Base-by-base conservation (phyloP, 2,113 vertebrate genomes). In the Hypomesus transpacificus region DNA sequence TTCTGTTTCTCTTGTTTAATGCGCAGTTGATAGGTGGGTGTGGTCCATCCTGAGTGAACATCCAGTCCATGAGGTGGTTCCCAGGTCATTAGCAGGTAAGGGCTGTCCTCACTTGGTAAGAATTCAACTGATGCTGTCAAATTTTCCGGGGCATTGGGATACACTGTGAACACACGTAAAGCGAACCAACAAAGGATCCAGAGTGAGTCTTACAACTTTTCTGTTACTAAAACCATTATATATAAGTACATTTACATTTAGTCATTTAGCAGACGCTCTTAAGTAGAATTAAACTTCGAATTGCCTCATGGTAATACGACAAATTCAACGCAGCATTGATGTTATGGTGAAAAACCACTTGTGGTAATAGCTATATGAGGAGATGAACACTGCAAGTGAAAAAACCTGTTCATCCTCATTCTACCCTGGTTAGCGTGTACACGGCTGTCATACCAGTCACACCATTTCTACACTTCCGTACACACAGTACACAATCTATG, bases 61-160 rank as follows among this genome's bases (percentile, higher is more conserved):
- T 92, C 91, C 1, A 71, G 78, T 69, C 87, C 75, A 0, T 11
- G 63, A 0, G 95, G 94, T 66, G 85, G 91, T 61, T 83, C 75
- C 95, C 95, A 98, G 58, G 83, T 71, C 70, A 89, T 70, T 14
- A 83, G 70, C n/a, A 91, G 80, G 26, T 65, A 67, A 0, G 73
- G 75, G 54, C 67, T 83, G 66, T 88, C 78, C 74, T 88, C 81
- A 9, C 0, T 77, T 77, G 80, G 9, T 46, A 13, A 46, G 39
- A 46, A 66, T 28, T 83, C 71, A 61, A 89, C 60, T 65, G 61
- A 31, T 78, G 86, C 70, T 63, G 90, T 92, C 34, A 97, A 71
- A 34, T 94, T 94, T 80, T 86, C 79, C 59, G 95, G 94, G 75
- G 90, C 66, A 21, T 92, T 66, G 53, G 95, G 93, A 84, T 95